A percentile compares a stretch with the other conserved stretches of the same genome.
These are phyloP conservation scores for Anneissia japonica DNA, from an alignment of 35 echinoderm and acorn worm species.

Conservation along the genomic window DNA sequence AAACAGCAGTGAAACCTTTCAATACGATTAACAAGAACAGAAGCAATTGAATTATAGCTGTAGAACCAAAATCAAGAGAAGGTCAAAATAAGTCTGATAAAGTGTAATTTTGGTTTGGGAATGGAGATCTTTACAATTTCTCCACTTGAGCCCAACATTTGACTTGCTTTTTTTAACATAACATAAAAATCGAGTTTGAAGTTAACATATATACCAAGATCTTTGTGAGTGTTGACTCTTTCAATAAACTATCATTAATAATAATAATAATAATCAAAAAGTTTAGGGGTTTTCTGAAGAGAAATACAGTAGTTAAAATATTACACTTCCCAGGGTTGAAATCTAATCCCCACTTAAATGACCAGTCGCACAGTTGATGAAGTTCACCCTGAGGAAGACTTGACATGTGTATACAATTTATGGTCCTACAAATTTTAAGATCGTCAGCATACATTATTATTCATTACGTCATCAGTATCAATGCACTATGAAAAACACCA, in stretches of 20 bases:
- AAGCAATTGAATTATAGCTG: neutral
- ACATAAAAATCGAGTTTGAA: neutral
- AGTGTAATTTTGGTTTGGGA: neutral
- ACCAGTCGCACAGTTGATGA: neutral
- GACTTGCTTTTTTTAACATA: neutral
- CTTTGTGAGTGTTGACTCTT: too few species aligned
- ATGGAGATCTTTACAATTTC: neutral
- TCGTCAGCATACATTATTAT: neutral
- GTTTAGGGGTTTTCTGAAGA: neutral
- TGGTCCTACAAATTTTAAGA: neutral
- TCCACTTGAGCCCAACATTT: neutral
- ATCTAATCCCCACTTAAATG: neutral
- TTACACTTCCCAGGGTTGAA: neutral
- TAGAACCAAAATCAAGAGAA: neutral
- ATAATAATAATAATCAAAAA: neutral
- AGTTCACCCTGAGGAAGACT: neutral
- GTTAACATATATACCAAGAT: neutral
- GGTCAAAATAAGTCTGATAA: neutral
- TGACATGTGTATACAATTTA: neutral
- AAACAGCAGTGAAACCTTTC: neutral
- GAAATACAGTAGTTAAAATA: neutral
- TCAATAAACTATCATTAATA: neutral
- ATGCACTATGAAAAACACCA: too few species aligned
- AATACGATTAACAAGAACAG: neutral
- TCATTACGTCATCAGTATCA: too few species aligned